Conservation (phyloP, 2,888 invertebrate genomes). For the Euspilapteryx auroguttella region DNA sequence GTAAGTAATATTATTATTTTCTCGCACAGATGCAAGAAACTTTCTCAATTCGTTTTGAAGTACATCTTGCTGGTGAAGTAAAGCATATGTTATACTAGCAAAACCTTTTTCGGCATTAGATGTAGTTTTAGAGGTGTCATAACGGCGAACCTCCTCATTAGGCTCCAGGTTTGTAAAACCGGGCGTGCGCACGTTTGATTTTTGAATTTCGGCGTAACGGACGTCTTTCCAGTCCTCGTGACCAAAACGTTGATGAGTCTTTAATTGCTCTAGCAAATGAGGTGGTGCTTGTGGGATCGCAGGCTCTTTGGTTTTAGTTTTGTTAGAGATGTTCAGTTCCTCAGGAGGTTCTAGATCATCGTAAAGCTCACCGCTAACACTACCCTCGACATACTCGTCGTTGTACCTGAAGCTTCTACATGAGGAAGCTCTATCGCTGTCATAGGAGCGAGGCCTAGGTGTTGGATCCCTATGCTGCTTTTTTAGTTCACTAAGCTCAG, state of each 20-base stretch:
- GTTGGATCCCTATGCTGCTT: too few relatives aligned
- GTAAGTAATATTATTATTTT: too few relatives aligned
- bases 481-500: too few relatives aligned
- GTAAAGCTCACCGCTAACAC: too few relatives aligned
- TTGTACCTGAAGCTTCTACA: too few relatives aligned
- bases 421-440: too few relatives aligned
- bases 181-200: background rate
- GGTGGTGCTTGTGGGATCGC: too few relatives aligned
- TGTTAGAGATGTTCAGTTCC: too few relatives aligned
- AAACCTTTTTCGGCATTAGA: background rate
- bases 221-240: background rate
- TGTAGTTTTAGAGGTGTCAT: background rate
- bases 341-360: too few relatives aligned
- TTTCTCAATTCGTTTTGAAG: background rate
- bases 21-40: conserved; percentile 1
- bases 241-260: background rate
- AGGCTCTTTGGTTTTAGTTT: too few relatives aligned
- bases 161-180: conserved; percentile 1
- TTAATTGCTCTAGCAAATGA: background rate
- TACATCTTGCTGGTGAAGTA: background rate
- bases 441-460: too few relatives aligned
- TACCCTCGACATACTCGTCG: too few relatives aligned
- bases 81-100: background rate
- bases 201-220: conserved; percentile 1
- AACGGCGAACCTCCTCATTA: background rate